Base-by-base conservation (phyloP, 2,888 invertebrate species). In the Tanytarsus gracilentus region DNA sequence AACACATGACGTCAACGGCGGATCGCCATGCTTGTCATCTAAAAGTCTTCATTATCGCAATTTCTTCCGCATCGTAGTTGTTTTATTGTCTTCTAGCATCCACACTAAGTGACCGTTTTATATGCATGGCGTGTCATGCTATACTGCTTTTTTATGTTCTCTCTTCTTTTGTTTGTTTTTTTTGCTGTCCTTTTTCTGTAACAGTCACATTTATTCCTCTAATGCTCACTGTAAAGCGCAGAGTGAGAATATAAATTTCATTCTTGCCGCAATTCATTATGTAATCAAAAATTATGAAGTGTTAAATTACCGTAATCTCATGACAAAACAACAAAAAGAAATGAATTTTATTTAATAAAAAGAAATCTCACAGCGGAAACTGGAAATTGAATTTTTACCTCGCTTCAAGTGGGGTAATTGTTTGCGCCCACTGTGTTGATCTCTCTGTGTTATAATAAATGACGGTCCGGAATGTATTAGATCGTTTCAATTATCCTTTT, bases 341-440 rank as follows among this genome's bases (percentile, higher is more conserved):
- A 56, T 40, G 55, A 56, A 56, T 56, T 40, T 56, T 39, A 56
- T 56, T 56, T 40, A 40, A 56, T 56, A 56, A 56, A 33, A 49
- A 23, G 27, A 26, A 49, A 39, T 30, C n/a, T n/a, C n/a, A n/a
- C n/a, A n/a, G n/a, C n/a, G 25, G 21, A 29, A 27, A 40, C 44
- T 23, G 44, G 11, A 56, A 56, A 56, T 56, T 56, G 55, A 56
- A 56, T 53, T 39, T 56, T 27, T 40, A 39, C 50, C n/a, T 50
- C 9, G 29, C 26, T 49, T 49, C 14, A n/a, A 49, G 49, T 25
- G 49, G 49, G 25, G n/a, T 23, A n/a, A 2, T 14, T 23, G 55
- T 30, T 36, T n/a, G 36, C 16, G 36, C 36, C 23, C 9, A 44
- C 9, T 40, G 16, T 18, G 2, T 40, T 44, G 18, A 11, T 44